Evolutionary conservation across 2,113 vertebrate species (phyloP), one percentile per base, ranked within the genome.

Genomic region (Xiphorhynchus elegans): DNA sequence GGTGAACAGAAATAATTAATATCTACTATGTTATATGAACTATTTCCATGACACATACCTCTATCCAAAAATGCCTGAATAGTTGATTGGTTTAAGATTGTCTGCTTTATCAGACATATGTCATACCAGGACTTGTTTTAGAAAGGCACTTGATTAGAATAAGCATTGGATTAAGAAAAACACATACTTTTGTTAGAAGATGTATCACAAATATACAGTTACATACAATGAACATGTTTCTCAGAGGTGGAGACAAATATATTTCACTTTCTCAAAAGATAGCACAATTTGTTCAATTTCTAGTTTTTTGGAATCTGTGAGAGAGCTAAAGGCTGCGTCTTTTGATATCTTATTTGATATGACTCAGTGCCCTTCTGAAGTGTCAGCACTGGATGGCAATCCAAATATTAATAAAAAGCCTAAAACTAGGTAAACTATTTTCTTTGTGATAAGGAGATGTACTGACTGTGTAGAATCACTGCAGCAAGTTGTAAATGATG

Each of bases 401-500:
- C 9, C 42, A 75, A 70, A 17, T 56, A 20, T 20, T 67, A 63
- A 29, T 53, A 69, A 68, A 29, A 81, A 84, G 16, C 44, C n/a
- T 56, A 35, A 63, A 87, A 60, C 35, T n/a, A 33, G 7, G 40
- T 66, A 66, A 86, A 90, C 26, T 77, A 7, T 40, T 82, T 85
- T 47, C 23, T 35, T 37, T 77, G 19, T 56, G 39, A 63, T 68
- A 73, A 82, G 67, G 37, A 17, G 8, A 74, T 37, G 35, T 53
- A 75, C 18, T 85, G 67, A 52, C 26, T 68, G 9, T 63, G 24
- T 13, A 35, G 83, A 82, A 64, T 74, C 37, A 63, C 37, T 73
- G 33, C 42, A 84, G 67, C 42, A 83, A 87, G 62, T 72, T 89
- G 60, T 44, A 96, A 96, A 93, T 95, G 40, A 74, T 86, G 52